These are phyloP conservation scores for Calliopum simillimum DNA, from an alignment of 2,888 invertebrate genomes.

Conservation along the genomic window DNA sequence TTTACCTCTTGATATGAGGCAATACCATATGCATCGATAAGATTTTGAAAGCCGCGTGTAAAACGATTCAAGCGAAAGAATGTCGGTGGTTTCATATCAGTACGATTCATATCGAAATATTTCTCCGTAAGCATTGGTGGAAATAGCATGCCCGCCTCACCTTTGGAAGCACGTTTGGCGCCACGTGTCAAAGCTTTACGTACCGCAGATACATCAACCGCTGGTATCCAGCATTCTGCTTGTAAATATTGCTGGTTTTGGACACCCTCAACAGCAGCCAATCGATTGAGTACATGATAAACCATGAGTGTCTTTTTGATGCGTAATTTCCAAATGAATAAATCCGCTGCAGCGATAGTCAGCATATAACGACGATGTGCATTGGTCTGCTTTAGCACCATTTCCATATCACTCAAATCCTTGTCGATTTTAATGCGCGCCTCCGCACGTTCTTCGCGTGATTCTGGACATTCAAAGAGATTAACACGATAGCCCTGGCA, in stretches of 20 bases:
- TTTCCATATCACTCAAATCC: slow-evolving; percentile 79
- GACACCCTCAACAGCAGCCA: slow-evolving; percentile 82
- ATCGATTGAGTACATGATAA: slow-evolving; percentile 89
- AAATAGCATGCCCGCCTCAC: slow-evolving; percentile 68
- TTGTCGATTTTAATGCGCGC: slow-evolving; percentile 81
- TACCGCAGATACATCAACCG: slow-evolving; percentile 75
- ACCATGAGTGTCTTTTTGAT: slow-evolving; percentile 87
- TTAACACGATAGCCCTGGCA: slow-evolving; percentile 87
- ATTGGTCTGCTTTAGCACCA: slow-evolving; percentile 79
- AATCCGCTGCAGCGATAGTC: slow-evolving; percentile 43
- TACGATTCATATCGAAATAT: not conserved
- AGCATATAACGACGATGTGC: slow-evolving; percentile 81
- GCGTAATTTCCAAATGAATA: slow-evolving; percentile 79
- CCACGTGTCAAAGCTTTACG: slow-evolving; percentile 82
- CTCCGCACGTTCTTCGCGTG: slow-evolving; percentile 76
- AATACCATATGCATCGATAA: slow-evolving; percentile 95
- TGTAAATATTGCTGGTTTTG: slow-evolving; percentile 81
- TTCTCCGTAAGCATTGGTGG: slow-evolving; percentile 87
- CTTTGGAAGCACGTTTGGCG: slow-evolving; percentile 82
- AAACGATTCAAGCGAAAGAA: slow-evolving; percentile 92
- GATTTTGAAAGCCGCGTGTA: slow-evolving; percentile 81
- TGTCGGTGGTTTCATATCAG: slow-evolving; percentile 81
- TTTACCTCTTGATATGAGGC: slow-evolving; percentile 93
- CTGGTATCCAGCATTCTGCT: slow-evolving; percentile 89
- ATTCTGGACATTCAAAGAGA: slow-evolving; percentile 86